Base-by-base conservation (phyloP, 2,113 vertebrate species). In the Crotophaga sulcirostris region DNA sequence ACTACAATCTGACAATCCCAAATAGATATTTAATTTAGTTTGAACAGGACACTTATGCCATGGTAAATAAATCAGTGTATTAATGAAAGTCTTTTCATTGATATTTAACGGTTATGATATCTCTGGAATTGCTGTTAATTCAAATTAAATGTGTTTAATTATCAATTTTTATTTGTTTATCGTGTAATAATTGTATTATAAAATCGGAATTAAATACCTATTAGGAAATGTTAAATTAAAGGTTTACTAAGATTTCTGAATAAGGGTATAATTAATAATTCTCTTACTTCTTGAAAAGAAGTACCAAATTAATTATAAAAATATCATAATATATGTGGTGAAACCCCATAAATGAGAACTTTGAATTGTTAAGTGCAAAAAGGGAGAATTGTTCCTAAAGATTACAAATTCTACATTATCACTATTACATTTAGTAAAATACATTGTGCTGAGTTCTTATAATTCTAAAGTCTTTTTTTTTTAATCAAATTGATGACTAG, bases 11-110 rank as follows among this genome's bases (percentile, higher is more conserved):
- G 90, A 93, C 91, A 84, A 96, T 66, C 94, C 90, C 49, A 86
- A 98, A 97, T 92, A 95, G 97, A 97, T 97, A 97, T 97, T 98
- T 97, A 98, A 98, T 98, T 98, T 96, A 97, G 96, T 97, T 96
- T 95, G 91, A 96, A 96, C 96, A 92, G 97, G 94, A 97, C 95
- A 97, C 96, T 97, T 97, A 88, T 84, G 91, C 84, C 93, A 90
- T 2, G 6, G 97, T 94, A 98, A 98, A 98, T 98, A 98, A 98
- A 97, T 96, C 84, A 96, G 97, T 96, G 96, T 96, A 96, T 97
- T 98, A 98, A 97, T 96, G 97, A 95, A 97, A 97, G 93, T 69
- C 84, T 97, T 92, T 93, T 95, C 89, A 87, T 89, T 92, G 96
- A 96, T 98, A 93, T 97, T 97, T 97, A 97, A 97, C 93, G 96